phyloP scores from a whole-genome alignment of 2,888 invertebrate species.

The Perizoma flavofasciatum region DNA sequence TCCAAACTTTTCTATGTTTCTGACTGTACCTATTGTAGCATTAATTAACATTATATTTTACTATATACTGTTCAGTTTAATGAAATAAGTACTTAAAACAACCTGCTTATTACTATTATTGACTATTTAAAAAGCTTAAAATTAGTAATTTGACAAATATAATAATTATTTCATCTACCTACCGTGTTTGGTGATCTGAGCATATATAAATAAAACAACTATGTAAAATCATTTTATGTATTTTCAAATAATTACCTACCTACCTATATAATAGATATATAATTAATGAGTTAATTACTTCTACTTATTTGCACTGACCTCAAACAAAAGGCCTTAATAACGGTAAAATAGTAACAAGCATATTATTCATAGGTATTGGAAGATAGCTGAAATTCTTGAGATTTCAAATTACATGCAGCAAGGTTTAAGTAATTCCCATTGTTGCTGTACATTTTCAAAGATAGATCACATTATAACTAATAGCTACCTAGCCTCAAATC shows the following conservation, averaged over 20 bases:
- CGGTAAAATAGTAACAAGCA: slow-evolving; percentile 38
- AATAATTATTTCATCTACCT: background rate
- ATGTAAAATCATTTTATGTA: slow-evolving; percentile 16
- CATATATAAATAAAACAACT: slow-evolving; percentile 1
- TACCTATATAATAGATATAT: background rate
- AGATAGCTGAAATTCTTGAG: too few relatives aligned
- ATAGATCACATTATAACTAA: slow-evolving; percentile 42
- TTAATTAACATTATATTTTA: too few relatives aligned
- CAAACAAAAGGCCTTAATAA: slow-evolving; percentile 7
- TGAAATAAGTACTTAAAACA: too few relatives aligned
- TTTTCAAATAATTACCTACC: slow-evolving; percentile 4
- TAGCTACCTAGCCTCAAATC: slow-evolving; percentile 75
- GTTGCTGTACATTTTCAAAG: background rate
- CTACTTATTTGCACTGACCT: slow-evolving; percentile 4
- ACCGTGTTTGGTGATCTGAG: background rate
- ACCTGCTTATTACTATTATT: background rate
- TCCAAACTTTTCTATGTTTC: too few relatives aligned
- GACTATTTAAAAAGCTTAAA: background rate
- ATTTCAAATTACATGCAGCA: too few relatives aligned
- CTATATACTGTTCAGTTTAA: too few relatives aligned
- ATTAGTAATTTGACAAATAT: background rate
- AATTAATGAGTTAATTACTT: slow-evolving; percentile 15
- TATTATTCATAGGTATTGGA: too few relatives aligned
- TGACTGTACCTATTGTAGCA: too few relatives aligned
- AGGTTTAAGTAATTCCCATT: too few relatives aligned